Conservation (phyloP, 2,888 invertebrate species). For the Athalia circularis region DNA sequence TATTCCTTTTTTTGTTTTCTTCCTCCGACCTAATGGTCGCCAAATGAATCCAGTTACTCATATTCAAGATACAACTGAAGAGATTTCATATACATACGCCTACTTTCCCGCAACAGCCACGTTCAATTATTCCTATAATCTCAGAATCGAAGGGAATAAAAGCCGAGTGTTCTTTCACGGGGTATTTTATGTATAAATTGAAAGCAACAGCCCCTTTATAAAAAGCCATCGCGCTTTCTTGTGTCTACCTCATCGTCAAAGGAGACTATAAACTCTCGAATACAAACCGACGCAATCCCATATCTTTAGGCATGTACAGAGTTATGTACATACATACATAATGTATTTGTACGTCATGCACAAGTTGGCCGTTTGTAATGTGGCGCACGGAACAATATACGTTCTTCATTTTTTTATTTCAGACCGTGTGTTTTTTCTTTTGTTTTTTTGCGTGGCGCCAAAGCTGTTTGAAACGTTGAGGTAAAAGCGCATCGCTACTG, state of each 20-base stretch:
- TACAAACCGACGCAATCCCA: background rate
- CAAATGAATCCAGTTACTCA: background rate
- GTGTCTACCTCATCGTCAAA: slow-evolving; percentile 18
- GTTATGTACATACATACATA: background rate
- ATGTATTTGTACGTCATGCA: background rate
- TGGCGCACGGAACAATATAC: slow-evolving; percentile 4
- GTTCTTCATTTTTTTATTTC: background rate
- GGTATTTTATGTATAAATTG: slow-evolving; percentile 3
- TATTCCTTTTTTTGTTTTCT: background rate
- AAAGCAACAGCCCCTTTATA: slow-evolving; percentile 28
- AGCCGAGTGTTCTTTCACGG: slow-evolving; percentile 13
- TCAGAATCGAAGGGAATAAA: slow-evolving; percentile 2
- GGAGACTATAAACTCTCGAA: slow-evolving; percentile 1
- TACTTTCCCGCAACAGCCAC: background rate
- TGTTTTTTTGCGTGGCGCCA: too few relatives aligned
- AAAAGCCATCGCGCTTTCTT: background rate
- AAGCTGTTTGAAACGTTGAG: background rate
- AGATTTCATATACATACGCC: background rate
- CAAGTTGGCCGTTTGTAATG: slow-evolving; percentile 15
- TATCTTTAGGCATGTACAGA: background rate
- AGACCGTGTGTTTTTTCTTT: too few relatives aligned
- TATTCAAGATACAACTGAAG: background rate
- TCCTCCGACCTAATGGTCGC: background rate
- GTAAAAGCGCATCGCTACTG: slow-evolving; percentile 12
- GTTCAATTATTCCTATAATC: slow-evolving; percentile 5